A percentile compares a stretch with the other conserved stretches of the same genome.
Evolutionary conservation across 92 coral and sea anemone genomes (phyloP).

Genomic region (Pocillopora meandrina): DNA sequence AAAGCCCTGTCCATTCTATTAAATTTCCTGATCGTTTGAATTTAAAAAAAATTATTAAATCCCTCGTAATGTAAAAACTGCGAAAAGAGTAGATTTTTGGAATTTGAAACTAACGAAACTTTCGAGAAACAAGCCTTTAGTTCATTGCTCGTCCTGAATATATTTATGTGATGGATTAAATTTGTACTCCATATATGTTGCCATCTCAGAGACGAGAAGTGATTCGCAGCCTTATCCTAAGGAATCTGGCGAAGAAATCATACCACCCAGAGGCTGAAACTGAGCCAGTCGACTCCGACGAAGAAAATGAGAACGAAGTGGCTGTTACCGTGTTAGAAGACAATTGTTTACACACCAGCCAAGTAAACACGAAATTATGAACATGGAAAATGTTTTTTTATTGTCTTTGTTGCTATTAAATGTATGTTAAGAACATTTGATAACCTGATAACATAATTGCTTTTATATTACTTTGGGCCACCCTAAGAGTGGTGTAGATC

Average conservation of each 20-base stretch:
- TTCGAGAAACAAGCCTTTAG: too few relatives aligned
- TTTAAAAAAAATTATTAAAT: too few relatives aligned
- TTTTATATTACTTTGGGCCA: too few relatives aligned
- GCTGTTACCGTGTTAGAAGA: background rate
- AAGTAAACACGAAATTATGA: background rate
- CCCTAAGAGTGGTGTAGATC: too few relatives aligned
- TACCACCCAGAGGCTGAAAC: background rate
- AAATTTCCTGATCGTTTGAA: too few relatives aligned
- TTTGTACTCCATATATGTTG: background rate
- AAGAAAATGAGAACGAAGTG: constrained; percentile 1
- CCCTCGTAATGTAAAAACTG: too few relatives aligned
- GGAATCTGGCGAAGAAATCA: constrained; percentile 16
- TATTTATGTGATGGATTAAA: too few relatives aligned
- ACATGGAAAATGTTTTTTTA: background rate
- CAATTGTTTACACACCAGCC: background rate
- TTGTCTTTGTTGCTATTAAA: background rate
- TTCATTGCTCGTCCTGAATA: too few relatives aligned
- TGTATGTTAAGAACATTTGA: background rate
- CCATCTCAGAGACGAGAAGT: constrained; percentile 30
- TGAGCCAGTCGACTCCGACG: constrained; percentile 10
- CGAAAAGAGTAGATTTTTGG: too few relatives aligned
- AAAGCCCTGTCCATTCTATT: too few relatives aligned
- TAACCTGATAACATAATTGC: too few relatives aligned
- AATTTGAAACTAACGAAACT: too few relatives aligned
- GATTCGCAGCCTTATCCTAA: constrained; percentile 22